Percentiles rank a stretch among this genome's conserved stretches.
phyloP scores from a whole-genome alignment of 1,140 invertebrate species.

The Batillaria attramentaria region DNA sequence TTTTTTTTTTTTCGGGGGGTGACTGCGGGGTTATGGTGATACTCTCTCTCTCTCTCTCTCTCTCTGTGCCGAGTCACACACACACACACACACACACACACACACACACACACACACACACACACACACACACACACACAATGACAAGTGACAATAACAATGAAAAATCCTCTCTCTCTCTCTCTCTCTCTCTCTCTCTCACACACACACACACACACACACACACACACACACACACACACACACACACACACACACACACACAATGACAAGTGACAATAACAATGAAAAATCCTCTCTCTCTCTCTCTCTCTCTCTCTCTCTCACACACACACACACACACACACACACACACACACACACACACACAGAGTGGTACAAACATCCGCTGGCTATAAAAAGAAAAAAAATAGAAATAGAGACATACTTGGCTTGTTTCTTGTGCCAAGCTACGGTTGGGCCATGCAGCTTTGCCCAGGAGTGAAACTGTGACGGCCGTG shows the following conservation, averaged over 20 bases:
- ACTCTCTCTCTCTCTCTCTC: background rate
- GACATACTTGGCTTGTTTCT: too few relatives aligned
- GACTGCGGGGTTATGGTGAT: background rate
- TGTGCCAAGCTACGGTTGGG: too few relatives aligned
- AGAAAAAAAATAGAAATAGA: too few relatives aligned
- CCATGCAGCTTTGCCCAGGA: too few relatives aligned
- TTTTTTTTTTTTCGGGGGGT: background rate
- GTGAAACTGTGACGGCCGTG: too few relatives aligned
- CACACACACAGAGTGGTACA: too few relatives aligned
- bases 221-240: background rate
- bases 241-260: background rate
- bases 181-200: background rate
- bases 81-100: background rate
- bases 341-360: background rate
- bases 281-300: background rate
- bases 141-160: background rate
- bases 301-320: constrained; percentile 1
- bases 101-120: background rate
- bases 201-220: background rate
- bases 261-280: background rate
- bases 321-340: background rate
- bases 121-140: background rate
- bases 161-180: background rate
- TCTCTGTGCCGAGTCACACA: too few relatives aligned
- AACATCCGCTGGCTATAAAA: too few relatives aligned